Conservation (phyloP, 2,113 vertebrate species). For the Desmodus rotundus region DNA sequence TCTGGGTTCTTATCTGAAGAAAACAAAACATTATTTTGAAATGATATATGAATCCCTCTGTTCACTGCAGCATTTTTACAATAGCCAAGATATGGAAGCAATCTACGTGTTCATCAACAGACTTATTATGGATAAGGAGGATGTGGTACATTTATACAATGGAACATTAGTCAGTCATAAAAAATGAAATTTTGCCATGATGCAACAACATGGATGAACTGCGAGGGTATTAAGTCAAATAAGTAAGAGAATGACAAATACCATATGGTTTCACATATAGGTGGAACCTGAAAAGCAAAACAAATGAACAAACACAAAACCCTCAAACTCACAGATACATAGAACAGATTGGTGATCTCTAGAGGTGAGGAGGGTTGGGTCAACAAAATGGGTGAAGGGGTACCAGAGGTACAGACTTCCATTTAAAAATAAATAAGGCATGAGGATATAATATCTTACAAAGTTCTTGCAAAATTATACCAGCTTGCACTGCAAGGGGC, state of each 20-base stretch:
- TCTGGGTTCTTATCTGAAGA: not conserved
- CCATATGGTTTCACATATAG: not conserved
- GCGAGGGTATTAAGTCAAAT: not conserved
- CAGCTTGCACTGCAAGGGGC: not conserved
- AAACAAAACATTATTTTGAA: not conserved
- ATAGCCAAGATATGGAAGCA: not conserved
- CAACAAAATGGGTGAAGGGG: not conserved
- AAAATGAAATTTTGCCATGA: not conserved
- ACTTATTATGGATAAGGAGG: not conserved
- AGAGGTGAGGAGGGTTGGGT: not conserved
- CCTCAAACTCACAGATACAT: not conserved
- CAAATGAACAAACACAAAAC: not conserved
- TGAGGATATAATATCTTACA: not conserved
- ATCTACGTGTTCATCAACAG: not conserved
- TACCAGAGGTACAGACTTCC: not conserved
- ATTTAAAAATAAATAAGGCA: not conserved
- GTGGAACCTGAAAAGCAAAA: not conserved
- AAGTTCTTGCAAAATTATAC: not conserved
- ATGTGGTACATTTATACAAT: not conserved
- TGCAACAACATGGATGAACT: not conserved
- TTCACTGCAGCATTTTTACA: not conserved
- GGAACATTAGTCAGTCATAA: not conserved
- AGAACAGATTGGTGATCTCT: not conserved
- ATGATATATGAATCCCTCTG: not conserved
- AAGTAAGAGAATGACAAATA: not conserved